A percentile compares a stretch with the other conserved stretches of the same genome.
Conservation (phyloP, 2,888 invertebrate genomes). For the Cecidostiba fungosa region DNA sequence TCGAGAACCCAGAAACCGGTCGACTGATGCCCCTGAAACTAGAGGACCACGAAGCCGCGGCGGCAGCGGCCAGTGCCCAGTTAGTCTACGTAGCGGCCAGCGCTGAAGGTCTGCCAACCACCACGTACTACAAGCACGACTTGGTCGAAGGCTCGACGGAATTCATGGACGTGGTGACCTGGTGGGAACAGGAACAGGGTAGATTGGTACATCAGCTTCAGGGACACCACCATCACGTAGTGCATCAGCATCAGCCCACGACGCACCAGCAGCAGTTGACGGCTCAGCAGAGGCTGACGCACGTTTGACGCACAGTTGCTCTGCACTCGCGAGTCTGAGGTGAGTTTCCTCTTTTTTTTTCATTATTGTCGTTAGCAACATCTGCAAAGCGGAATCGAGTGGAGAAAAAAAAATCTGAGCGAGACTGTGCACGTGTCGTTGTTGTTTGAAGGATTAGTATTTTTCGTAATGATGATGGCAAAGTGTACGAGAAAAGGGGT, state of each 20-base stretch:
- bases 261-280: conserved; percentile 29
- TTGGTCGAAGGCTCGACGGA: conserved; percentile 73
- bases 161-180: conserved; percentile 79
- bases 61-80: conserved; percentile 34
- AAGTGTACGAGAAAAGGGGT: conserved; percentile 32
- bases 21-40: conserved; percentile 64
- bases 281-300: conserved; percentile 70
- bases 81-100: conserved; percentile 75
- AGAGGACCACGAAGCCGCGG: conserved; percentile 64
- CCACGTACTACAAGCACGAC: conserved; percentile 76
- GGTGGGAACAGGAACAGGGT: conserved; percentile 80
- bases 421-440: background rate
- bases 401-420: background rate
- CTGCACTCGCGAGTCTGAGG: conserved; percentile 53
- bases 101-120: conserved; percentile 68
- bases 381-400: conserved; percentile 23
- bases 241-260: conserved; percentile 27
- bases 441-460: background rate
- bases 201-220: conserved; percentile 75
- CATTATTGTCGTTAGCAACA: background rate
- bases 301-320: conserved; percentile 72
- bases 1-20: conserved; percentile 59
- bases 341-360: conserved; percentile 47
- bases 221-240: conserved; percentile 67
- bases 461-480: conserved; percentile 16